Percentiles rank a stretch among this genome's conserved stretches.
These are phyloP conservation scores for Pandemis corylana DNA, from an alignment of 2,888 invertebrate genomes.

Conservation along the genomic window DNA sequence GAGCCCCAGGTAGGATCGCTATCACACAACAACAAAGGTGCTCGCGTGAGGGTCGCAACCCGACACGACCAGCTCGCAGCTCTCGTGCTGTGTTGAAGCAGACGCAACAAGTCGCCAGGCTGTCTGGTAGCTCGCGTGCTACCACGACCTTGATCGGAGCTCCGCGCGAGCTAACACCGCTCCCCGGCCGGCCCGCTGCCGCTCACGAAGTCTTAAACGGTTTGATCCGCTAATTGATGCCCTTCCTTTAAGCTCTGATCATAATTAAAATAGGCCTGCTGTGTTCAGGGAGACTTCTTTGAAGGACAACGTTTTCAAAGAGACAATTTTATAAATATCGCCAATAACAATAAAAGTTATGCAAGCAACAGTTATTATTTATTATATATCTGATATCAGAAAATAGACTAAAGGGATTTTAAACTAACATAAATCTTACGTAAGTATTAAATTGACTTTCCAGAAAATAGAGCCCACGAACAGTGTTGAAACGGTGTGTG, in stretches of 20 bases:
- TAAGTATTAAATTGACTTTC: neutral
- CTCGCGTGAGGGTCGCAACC: conserved; percentile 8
- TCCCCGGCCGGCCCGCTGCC: conserved; percentile 52
- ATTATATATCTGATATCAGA: neutral
- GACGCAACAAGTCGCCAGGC: conserved; percentile 75
- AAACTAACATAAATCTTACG: neutral
- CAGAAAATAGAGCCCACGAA: neutral
- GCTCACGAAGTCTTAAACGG: conserved; percentile 38
- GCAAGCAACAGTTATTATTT: neutral
- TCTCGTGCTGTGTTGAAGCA: conserved; percentile 36
- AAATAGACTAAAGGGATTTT: neutral
- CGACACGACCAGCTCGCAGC: conserved; percentile 50
- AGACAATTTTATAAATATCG: neutral
- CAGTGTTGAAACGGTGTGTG: neutral
- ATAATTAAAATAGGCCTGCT: conserved; percentile 21
- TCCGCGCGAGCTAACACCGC: conserved; percentile 62
- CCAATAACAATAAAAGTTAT: conserved; percentile 15
- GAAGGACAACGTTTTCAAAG: neutral
- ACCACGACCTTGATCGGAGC: conserved; percentile 70
- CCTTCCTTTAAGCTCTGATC: conserved; percentile 19
- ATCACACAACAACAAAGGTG: conserved; percentile 27
- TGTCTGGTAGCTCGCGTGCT: conserved; percentile 68
- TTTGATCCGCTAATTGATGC: conserved; percentile 41
- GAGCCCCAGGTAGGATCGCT: conserved; percentile 74
- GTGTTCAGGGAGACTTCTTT: conserved; percentile 12